A percentile compares a stretch with the other conserved stretches of the same genome.
phyloP scores from a whole-genome alignment of 2,888 invertebrate genomes.

The Seladonia tumulorum region DNA sequence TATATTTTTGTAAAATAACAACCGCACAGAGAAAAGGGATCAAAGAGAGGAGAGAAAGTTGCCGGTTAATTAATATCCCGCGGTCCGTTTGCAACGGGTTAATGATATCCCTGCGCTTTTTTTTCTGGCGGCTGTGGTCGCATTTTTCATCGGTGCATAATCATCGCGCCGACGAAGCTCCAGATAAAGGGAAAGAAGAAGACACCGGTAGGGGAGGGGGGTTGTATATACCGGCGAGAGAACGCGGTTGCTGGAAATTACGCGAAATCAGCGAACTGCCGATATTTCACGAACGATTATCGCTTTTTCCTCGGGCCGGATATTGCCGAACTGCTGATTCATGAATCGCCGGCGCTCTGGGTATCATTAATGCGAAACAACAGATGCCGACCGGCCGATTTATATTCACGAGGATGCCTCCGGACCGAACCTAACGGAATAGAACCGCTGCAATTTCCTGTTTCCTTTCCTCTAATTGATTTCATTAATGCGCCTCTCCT shows the following conservation, averaged over 20 bases:
- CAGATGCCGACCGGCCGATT: conserved; percentile 47
- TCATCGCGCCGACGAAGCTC: conserved; percentile 36
- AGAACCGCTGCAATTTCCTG: conserved; percentile 44
- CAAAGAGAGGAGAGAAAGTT: conserved; percentile 16
- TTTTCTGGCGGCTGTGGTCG: conserved; percentile 8
- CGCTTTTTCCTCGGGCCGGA: conserved; percentile 29
- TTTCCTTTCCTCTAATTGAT: conserved; percentile 47
- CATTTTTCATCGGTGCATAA: conserved; percentile 52
- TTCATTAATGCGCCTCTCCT: conserved; percentile 33
- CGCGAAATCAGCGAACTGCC: conserved; percentile 63
- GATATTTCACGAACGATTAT: conserved; percentile 60
- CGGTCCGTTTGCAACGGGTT: conserved; percentile 50
- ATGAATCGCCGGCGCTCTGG: background rate
- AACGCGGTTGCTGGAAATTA: conserved; percentile 59
- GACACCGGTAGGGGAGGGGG: too few relatives aligned
- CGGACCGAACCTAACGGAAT: conserved; percentile 37
- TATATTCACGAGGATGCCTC: conserved; percentile 39
- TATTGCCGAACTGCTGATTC: conserved; percentile 40
- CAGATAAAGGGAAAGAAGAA: background rate
- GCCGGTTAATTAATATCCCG: conserved; percentile 52
- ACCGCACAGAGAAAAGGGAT: background rate
- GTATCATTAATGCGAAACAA: conserved; percentile 46
- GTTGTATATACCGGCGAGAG: conserved; percentile 22
- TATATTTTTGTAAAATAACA: conserved; percentile 3
- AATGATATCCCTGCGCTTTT: conserved; percentile 45